These are phyloP conservation scores for Denticeps clupeoides DNA, from an alignment of 2,797 vertebrate species.

Conservation along the genomic window DNA sequence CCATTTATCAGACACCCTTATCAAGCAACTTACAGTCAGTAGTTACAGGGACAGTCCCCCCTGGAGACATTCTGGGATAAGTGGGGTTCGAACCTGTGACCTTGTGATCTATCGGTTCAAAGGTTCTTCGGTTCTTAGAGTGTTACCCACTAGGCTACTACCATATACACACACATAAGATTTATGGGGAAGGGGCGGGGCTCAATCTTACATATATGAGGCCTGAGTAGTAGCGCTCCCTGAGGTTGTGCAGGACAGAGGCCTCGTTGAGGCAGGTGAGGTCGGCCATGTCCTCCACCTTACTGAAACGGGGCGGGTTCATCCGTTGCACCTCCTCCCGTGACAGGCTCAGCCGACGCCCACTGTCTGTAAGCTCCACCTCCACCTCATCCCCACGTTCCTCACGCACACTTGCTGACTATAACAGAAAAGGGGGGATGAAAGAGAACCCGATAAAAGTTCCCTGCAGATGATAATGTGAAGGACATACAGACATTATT, in stretches of 20 bases:
- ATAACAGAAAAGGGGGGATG: background rate
- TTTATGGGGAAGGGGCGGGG: background rate
- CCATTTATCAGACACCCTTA: no score
- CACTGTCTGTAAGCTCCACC: constrained; percentile 80
- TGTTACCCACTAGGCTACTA: background rate
- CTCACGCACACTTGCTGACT: constrained; percentile 74
- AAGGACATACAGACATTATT: no score
- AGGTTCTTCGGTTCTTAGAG: no score
- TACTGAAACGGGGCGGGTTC: constrained; percentile 90
- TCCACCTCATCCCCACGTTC: constrained; percentile 78
- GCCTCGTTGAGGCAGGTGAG: constrained; percentile 90
- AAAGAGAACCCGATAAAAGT: no score
- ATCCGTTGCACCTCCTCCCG: constrained; percentile 85
- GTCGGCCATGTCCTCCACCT: constrained; percentile 90
- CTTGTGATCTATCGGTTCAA: no score
- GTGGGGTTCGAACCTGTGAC: no score
- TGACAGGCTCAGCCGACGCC: constrained; percentile 64
- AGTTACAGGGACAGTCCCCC: no score
- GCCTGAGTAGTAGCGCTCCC: constrained; percentile 84
- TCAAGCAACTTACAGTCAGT: no score
- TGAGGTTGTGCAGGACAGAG: constrained; percentile 83
- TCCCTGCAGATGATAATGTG: no score
- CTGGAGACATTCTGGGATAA: no score
- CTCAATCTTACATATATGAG: constrained; percentile 80
- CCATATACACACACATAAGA: background rate